Base-by-base conservation (phyloP, 2,113 vertebrate species). In the Dendropsophus ebraccatus region DNA sequence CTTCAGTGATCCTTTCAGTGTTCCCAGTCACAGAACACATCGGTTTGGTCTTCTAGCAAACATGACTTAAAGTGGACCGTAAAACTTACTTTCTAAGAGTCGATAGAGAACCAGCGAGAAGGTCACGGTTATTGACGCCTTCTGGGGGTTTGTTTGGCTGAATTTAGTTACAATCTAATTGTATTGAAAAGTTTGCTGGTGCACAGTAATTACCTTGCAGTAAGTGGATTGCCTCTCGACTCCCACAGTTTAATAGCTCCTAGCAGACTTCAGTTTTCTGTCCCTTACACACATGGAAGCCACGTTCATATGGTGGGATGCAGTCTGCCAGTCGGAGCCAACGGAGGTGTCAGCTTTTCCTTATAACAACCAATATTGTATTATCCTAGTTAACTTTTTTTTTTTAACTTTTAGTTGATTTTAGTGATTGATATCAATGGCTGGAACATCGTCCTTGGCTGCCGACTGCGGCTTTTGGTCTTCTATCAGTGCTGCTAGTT, bases 191-290 rank as follows among this genome's bases (percentile, higher is more conserved):
- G 37, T 32, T 30, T 28, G n/a, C 56, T 65, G 19, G 73, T 49
- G 77, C 19, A 52, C 45, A 65, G 73, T 60, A 67, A 77, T 85
- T 65, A 77, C 54, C 41, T 45, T 32, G 58, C 73, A 77, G 41
- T 77, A 67, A 65, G 19, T 74, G 50, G 30, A 84, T 85, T 85
- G 54, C 56, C 73, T 32, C 56, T 67, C 25, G 25, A 35, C 45
- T 85, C 83, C 73, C 56, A 85, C 83, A 35, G 37, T 85, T 58
- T 75, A 35, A 77, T 60, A 84, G 70, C 70, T 84, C 52, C 45
- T 74, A 69, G 10, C 28, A 67, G 77, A 45, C n/a, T 80, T 28
- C n/a, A 60, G 25, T 25, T 47, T 62, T 25, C 28, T 62, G 23
- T 19, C 21, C 9, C 25, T 47, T 65, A 28, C 56, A 28, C 37